Evolutionary conservation across 1,140 invertebrate species (phyloP).

Genomic region (Cotesia glomerata): DNA sequence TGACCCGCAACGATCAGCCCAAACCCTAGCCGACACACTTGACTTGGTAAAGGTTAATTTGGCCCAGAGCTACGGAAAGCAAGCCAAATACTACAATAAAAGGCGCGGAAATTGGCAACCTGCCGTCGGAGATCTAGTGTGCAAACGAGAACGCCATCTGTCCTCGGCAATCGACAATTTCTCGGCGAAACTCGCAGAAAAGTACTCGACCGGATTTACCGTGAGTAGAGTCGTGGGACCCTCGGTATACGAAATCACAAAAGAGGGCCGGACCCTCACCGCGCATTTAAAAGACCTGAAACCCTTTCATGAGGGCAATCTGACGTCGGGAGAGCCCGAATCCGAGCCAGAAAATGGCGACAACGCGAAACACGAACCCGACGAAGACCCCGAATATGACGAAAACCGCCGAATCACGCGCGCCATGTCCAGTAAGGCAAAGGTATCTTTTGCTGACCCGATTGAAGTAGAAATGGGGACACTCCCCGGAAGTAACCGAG

Average conservation of each 20-base stretch:
- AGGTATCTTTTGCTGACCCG: no score
- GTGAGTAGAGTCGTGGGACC: not conserved
- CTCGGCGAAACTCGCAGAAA: not conserved
- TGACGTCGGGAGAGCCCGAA: no score
- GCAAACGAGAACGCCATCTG: not conserved
- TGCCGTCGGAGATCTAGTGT: not conserved
- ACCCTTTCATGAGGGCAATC: not conserved
- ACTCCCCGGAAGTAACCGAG: no score
- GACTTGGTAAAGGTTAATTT: slow-evolving; percentile 1
- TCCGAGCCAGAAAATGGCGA: no score
- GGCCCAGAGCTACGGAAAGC: not conserved
- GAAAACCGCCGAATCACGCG: no score
- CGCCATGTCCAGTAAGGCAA: no score
- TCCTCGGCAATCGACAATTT: not conserved
- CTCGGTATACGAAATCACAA: not conserved
- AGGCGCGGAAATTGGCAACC: not conserved
- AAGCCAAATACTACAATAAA: not conserved
- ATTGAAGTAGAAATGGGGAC: no score
- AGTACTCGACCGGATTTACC: not conserved
- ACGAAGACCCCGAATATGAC: no score
- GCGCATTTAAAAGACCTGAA: not conserved
- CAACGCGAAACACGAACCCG: no score
- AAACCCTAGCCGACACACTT: not conserved
- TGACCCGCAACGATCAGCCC: not conserved
- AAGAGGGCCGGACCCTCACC: not conserved